These are phyloP conservation scores for Bombyx mandarina DNA, from an alignment of 1,140 invertebrate species.

Conservation along the genomic window DNA sequence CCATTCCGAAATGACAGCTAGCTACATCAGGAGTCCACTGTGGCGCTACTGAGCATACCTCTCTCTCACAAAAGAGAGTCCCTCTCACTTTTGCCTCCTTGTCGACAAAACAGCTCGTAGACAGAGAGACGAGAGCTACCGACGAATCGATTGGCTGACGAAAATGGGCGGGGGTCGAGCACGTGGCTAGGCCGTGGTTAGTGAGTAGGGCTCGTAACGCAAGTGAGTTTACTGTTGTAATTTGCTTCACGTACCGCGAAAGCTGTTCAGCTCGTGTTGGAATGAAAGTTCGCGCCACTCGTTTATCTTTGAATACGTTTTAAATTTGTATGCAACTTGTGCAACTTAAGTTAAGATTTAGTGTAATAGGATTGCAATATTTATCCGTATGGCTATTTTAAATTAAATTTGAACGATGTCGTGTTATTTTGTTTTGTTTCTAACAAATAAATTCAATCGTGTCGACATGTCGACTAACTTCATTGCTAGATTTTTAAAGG, in stretches of 20 bases:
- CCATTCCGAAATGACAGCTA: conserved; percentile 25
- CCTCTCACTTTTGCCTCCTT: conserved; percentile 52
- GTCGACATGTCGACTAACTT: too few species aligned
- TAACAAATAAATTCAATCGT: too few species aligned
- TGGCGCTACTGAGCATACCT: conserved; percentile 60
- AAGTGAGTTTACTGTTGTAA: conserved; percentile 34
- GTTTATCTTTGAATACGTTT: conserved; percentile 8
- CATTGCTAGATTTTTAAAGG: too few species aligned
- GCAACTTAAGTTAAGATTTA: too few species aligned
- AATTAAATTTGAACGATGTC: too few species aligned
- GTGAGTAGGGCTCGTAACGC: conserved; percentile 25
- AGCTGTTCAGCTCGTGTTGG: conserved; percentile 20
- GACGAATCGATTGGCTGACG: conserved; percentile 55
- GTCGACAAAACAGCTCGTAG: conserved; percentile 54
- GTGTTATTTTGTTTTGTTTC: too few species aligned
- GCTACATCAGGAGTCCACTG: conserved; percentile 20
- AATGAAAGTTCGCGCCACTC: conserved; percentile 14
- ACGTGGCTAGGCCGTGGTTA: conserved; percentile 52
- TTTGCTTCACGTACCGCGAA: conserved; percentile 28
- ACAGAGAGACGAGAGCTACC: conserved; percentile 42
- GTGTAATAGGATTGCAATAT: too few species aligned
- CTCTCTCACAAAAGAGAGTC: conserved; percentile 39
- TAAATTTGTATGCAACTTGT: not conserved
- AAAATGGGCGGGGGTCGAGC: conserved; percentile 58
- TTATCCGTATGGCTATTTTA: too few species aligned